Evolutionary conservation across 2,113 vertebrate genomes (phyloP), one percentile per base, ranked within the genome.

Genomic region (Thinocorus orbignyianus): DNA sequence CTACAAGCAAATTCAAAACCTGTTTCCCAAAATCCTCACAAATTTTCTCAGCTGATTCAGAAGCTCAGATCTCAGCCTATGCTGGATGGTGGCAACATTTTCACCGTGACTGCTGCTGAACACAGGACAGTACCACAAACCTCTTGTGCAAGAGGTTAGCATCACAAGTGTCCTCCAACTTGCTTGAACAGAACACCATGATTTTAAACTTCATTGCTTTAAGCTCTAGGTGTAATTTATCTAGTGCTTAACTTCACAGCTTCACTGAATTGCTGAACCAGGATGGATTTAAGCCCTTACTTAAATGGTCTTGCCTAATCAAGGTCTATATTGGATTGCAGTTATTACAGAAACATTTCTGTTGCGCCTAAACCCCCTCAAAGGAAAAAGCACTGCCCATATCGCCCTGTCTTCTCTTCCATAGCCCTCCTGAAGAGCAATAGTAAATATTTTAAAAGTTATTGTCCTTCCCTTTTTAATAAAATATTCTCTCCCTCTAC

Each of bases 391-490:
- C 37, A 44, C 24, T 49, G 49, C 39, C 49, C 4, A 22, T 33
- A 65, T 65, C 23, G 89, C 72, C 62, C 24, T 4, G 17, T 44
- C 62, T 84, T 77, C 89, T 83, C 49, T 42, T 86, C 57, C 76
- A 58, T 0, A 80, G 6, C 20, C 66, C 0, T 2, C 39, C 61
- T 57, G 46, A 94, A 42, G 31, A 81, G 48, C 70, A 83, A 66
- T 86, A 86, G 72, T 52, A 78, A 94, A 94, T 66, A 41, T 78
- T 95, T 97, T 54, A 73, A 93, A 81, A 82, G 39, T 69, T 84
- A 86, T n/a, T 82, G n/a, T 81, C 77, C 73, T 88, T 91, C 54
- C 76, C 57, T 95, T 91, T 95, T 96, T 74, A 97, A 93, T 94
- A 94, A 97, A 94, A 91, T 6, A 24, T 17, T 92, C 87, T 71